A percentile compares a stretch with the other conserved stretches of the same genome.
phyloP scores from a whole-genome alignment of 2,797 vertebrate genomes.

The Morus bassanus region DNA sequence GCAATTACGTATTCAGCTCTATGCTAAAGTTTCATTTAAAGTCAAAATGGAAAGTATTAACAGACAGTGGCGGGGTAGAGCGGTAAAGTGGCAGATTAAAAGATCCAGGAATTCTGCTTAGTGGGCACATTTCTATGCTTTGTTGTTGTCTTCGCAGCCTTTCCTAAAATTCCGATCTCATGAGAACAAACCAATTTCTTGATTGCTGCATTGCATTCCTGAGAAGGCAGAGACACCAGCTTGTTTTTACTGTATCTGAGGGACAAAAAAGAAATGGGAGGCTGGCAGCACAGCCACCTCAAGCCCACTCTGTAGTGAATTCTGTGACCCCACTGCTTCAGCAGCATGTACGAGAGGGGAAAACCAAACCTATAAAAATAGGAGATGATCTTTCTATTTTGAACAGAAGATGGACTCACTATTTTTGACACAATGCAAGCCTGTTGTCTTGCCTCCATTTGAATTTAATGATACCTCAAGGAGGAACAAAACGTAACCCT shows the following conservation, averaged over 20 bases:
- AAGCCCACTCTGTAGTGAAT: background rate
- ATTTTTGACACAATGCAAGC: background rate
- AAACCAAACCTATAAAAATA: background rate
- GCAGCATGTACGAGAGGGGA: background rate
- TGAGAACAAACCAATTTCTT: background rate
- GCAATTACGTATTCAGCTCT: background rate
- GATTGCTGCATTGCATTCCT: rapidly evolving
- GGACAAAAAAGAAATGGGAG: background rate
- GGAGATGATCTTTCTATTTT: rapidly evolving
- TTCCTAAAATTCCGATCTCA: background rate
- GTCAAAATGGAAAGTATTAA: background rate
- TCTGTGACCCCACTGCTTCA: background rate
- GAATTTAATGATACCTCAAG: background rate
- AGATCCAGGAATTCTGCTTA: background rate
- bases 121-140: background rate
- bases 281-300: background rate
- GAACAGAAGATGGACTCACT: background rate
- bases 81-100: background rate
- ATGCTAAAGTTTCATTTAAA: slow-evolving; percentile 6
- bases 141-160: background rate
- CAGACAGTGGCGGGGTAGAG: background rate
- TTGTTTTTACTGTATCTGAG: rapidly evolving
- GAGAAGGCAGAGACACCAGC: background rate
- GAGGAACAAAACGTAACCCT: background rate
- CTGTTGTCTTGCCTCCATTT: background rate